These are phyloP conservation scores for Baronia brevicornis DNA, from an alignment of 2,888 invertebrate species.

Conservation along the genomic window DNA sequence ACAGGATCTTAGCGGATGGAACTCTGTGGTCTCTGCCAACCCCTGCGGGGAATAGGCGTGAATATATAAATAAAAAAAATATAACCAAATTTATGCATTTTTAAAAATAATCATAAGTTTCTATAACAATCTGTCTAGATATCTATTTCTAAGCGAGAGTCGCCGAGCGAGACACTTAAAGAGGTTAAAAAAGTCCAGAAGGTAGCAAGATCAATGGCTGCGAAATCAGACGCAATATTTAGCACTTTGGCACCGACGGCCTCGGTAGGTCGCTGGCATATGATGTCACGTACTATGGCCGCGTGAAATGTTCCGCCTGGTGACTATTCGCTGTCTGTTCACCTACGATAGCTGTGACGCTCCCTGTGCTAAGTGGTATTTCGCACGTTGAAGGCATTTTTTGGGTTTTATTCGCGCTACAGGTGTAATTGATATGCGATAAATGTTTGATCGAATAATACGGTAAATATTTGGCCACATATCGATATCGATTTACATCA, in stretches of 20 bases:
- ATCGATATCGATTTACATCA: no score
- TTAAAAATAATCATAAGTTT: not conserved
- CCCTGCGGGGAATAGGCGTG: no score
- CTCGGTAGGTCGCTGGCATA: constrained; percentile 68
- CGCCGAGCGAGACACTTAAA: constrained; percentile 4
- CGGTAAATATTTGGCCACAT: no score
- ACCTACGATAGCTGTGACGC: constrained; percentile 9
- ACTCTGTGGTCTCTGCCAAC: no score
- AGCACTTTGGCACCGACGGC: constrained; percentile 36
- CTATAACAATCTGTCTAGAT: not conserved
- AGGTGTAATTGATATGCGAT: no score
- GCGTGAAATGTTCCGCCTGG: constrained; percentile 44
- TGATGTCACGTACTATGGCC: constrained; percentile 51
- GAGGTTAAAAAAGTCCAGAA: constrained; percentile 13
- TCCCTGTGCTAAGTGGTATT: constrained; percentile 15
- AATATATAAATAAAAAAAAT: no score
- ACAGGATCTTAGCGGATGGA: no score
- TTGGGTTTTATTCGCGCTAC: no score
- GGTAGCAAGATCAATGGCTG: constrained; percentile 28
- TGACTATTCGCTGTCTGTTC: constrained; percentile 18
- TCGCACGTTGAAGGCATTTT: constrained; percentile 5
- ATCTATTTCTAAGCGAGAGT: constrained; percentile 2
- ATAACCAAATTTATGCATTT: not conserved
- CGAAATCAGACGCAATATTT: constrained; percentile 37
- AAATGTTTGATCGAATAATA: no score